Conservation (phyloP, 2,888 invertebrate genomes). For the Ornithoptera alexandrae region DNA sequence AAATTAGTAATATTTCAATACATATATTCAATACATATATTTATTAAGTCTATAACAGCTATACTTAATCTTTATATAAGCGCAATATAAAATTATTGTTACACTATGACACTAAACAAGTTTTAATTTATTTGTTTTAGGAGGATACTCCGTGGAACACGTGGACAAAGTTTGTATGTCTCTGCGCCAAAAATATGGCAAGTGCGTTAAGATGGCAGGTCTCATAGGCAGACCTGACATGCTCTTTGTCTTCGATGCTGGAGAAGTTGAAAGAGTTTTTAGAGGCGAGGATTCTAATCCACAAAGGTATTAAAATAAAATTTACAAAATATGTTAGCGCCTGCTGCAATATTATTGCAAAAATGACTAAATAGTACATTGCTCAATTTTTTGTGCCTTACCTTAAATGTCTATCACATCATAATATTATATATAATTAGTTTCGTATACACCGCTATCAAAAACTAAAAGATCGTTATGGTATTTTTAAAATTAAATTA, state of each 20-base stretch:
- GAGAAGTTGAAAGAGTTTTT: slow-evolving; percentile 85
- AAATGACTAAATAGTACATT: not conserved
- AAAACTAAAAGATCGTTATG: no score
- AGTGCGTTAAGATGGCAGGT: slow-evolving; percentile 84
- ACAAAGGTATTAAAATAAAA: slow-evolving; percentile 57
- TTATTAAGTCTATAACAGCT: no score
- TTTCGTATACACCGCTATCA: no score
- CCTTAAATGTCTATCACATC: no score
- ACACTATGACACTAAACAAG: no score
- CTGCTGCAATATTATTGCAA: not conserved
- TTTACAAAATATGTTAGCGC: not conserved
- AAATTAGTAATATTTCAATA: no score
- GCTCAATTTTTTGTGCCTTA: slow-evolving; percentile 5
- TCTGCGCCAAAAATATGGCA: slow-evolving; percentile 81
- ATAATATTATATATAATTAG: no score
- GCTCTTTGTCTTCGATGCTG: slow-evolving; percentile 85
- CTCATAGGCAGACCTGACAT: slow-evolving; percentile 86
- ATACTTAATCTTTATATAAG: no score
- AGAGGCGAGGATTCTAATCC: slow-evolving; percentile 84
- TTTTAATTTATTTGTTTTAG: slow-evolving; percentile 49
- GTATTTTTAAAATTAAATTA: no score
- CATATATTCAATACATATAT: no score
- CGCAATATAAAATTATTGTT: no score
- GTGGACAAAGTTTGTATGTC: slow-evolving; percentile 83
- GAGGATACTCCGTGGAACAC: slow-evolving; percentile 82